Evolutionary conservation across 2,113 vertebrate species (phyloP), one percentile per base, ranked within the genome.

Genomic region (Pygathrix nemaeus): DNA sequence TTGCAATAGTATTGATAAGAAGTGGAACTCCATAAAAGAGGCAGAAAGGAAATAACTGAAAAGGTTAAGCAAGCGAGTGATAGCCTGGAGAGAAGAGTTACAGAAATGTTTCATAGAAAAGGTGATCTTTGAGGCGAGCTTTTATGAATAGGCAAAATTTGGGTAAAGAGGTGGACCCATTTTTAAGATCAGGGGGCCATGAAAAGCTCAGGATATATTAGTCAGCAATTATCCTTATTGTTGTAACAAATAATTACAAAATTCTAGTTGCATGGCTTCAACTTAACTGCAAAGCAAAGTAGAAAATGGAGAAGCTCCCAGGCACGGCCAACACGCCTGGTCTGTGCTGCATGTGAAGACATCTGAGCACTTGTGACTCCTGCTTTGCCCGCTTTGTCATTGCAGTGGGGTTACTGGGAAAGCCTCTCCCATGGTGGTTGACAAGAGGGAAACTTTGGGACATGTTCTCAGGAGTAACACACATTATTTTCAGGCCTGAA

Each of bases 301-400:
- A 43, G 50, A 35, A 48, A 48, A 48, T 48, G 35, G 40, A n/a
- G 64, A 88, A 27, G 14, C 25, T 38, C 20, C 35, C 43, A 32
- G 18, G n/a, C 0, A 5, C 30, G 35, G 25, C 27, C 10, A 18
- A 3, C 7, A 4, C 0, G 0, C 50, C 59, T 7, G 27, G n/a
- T 13, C 25, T 64, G 13, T 27, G n/a, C 8, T 13, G 0, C 64
- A 2, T 0, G 0, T n/a, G 6, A 38, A 32, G 25, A 38, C 8
- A 17, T 57, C 38, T 27, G 23, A 23, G 25, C 59, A 5, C 10
- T 27, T 81, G 66, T 43, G 32, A 35, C 16, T 43, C 40, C 8
- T n/a, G 32, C 9, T 55, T 73, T 43, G 55, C 83, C 45, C 48
- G 21, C 17, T 6, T n/a, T 86, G 48, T 10, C 13, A 9, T 68